Evolutionary conservation across 2,113 vertebrate species (phyloP).

Genomic region (Eclectus roratus): DNA sequence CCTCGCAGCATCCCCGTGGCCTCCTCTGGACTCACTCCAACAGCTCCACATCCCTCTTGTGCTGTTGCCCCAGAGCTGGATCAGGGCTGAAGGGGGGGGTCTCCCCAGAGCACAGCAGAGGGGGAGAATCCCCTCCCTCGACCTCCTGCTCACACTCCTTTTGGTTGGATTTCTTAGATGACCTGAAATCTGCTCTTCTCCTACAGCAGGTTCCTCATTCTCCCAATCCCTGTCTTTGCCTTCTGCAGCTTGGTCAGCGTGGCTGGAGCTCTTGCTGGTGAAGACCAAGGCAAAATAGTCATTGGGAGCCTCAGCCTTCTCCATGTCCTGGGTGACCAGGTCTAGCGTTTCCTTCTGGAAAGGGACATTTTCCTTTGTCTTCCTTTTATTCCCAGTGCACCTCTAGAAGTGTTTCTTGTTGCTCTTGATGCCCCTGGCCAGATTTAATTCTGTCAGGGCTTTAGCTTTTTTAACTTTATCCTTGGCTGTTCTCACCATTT

Average conservation of each 20-base stretch:
- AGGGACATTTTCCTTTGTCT: background rate
- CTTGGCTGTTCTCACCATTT: background rate
- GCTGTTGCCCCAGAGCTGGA: background rate
- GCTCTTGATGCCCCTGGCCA: background rate
- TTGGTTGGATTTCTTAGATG: background rate
- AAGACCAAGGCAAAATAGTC: background rate
- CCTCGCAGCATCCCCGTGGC: fast-evolving
- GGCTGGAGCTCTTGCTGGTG: background rate
- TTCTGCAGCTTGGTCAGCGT: background rate
- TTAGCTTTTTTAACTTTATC: background rate
- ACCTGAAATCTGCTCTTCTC: background rate
- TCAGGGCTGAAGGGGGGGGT: background rate
- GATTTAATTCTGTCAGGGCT: background rate
- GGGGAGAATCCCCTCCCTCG: background rate
- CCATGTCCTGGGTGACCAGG: background rate
- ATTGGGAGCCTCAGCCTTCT: background rate
- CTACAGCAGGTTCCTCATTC: background rate
- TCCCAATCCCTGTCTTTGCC: background rate
- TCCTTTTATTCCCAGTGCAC: background rate
- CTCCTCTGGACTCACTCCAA: background rate
- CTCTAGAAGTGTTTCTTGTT: background rate
- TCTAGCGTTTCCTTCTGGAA: background rate
- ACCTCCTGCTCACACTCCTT: background rate
- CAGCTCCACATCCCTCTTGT: background rate
- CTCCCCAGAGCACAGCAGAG: background rate